Base-by-base conservation (phyloP, 2,113 vertebrate genomes). In the Aegypius monachus region DNA sequence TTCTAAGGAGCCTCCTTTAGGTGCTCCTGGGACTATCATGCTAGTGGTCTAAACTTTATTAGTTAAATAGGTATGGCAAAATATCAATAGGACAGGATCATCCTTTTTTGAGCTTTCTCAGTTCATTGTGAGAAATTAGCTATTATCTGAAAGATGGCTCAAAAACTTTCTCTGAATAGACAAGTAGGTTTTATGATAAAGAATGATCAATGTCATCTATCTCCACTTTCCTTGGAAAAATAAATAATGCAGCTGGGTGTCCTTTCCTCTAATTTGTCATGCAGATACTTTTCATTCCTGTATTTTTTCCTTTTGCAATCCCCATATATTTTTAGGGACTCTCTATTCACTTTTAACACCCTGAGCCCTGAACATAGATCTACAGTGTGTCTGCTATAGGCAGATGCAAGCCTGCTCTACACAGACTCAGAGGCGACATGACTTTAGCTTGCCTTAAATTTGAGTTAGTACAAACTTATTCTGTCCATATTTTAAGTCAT, bases 391-490 rank as follows among this genome's bases (percentile, higher is more conserved):
- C 43, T 58, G 8, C 7, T 67, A 21, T 52, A 68, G 53, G 23
- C 31, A 80, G 52, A 34, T 29, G 11, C 13, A 53, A 79, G 5
- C 56, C 66, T 61, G 32, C 17, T 29, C 43, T 50, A 7, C 21
- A 3, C 16, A 62, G 42, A 36, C 21, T 66, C 27, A 40, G 31
- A 78, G 16, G 3, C 0, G 0, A 27, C 15, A 34, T 0, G 12
- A 5, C 3, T n/a, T 78, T 81, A 70, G 20, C 25, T 74, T 23
- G 1, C 7, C n/a, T 79, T 31, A 40, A 25, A 6, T 45, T 32
- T 71, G 47, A 55, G 16, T n/a, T 92, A 43, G 6, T 47, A 32
- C 48, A 75, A 83, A 50, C 11, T 55, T 32, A 31, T 47, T 79
- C 48, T 77, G 29, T 22, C n/a, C 20, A 18, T 66, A 21, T 59